Evolutionary conservation across 2,797 vertebrate species (phyloP).

Genomic region (Natrix natrix): DNA sequence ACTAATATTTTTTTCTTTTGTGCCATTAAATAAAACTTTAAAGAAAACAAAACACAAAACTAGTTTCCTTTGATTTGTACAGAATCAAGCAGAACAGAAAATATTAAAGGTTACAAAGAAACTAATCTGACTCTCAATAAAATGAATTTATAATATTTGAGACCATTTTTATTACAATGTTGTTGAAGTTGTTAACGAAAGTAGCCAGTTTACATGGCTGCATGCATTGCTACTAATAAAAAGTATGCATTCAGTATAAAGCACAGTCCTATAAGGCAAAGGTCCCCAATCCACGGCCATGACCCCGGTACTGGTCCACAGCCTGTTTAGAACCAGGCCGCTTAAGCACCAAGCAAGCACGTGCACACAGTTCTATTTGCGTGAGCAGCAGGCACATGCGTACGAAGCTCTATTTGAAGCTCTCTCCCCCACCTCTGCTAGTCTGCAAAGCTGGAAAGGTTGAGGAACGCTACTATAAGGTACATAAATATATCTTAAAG

Average conservation of each 20-base stretch:
- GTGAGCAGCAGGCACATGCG: accelerated
- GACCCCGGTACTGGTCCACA: accelerated
- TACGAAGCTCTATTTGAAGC: neutral
- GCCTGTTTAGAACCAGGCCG: neutral
- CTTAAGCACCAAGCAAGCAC: neutral
- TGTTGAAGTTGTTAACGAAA: neutral
- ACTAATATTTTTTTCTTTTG: neutral
- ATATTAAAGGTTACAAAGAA: neutral
- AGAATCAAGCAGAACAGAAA: neutral
- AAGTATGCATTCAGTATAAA: neutral
- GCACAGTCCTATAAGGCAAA: neutral
- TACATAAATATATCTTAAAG: neutral
- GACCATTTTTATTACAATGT: neutral
- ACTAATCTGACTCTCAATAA: neutral
- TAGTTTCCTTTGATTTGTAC: neutral
- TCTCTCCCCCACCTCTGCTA: neutral
- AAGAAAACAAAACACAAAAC: neutral
- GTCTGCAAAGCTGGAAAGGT: neutral
- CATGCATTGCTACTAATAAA: neutral
- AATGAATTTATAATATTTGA: neutral
- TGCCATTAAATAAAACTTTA: neutral
- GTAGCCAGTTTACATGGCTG: neutral
- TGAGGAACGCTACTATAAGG: neutral
- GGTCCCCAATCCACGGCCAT: neutral
- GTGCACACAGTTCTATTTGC: accelerated